phyloP scores from a whole-genome alignment of 2,888 invertebrate species.

The Lamellibrachia satsuma region DNA sequence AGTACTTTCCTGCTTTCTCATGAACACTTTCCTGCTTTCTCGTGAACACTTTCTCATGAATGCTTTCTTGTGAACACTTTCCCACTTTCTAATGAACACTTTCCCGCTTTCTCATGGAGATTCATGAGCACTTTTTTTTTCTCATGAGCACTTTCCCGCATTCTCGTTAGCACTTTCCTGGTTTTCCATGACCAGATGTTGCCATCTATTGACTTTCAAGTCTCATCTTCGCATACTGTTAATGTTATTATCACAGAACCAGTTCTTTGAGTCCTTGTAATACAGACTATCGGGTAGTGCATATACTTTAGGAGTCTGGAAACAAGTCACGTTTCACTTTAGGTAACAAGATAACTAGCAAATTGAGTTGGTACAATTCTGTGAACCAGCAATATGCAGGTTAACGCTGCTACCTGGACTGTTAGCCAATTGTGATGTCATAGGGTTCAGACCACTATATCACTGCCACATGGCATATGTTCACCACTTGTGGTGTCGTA shows the following conservation, averaged over 20 bases:
- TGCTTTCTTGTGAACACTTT: too few relatives aligned
- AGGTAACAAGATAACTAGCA: background rate
- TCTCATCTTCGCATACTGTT: background rate
- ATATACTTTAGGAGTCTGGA: background rate
- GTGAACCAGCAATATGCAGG: background rate
- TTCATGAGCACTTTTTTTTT: too few relatives aligned
- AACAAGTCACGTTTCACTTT: background rate
- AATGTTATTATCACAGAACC: background rate
- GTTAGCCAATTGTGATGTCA: constrained; percentile 6
- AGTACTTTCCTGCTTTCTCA: too few relatives aligned
- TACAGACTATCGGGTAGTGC: background rate
- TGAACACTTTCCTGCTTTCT: too few relatives aligned
- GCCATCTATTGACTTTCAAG: too few relatives aligned
- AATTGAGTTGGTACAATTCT: background rate
- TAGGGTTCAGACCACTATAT: background rate
- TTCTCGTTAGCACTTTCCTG: too few relatives aligned
- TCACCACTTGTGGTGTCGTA: background rate
- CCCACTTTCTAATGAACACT: too few relatives aligned
- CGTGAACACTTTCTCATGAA: too few relatives aligned
- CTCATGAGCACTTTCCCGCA: too few relatives aligned
- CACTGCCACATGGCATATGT: background rate
- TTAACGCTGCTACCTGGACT: background rate
- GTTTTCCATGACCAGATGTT: too few relatives aligned
- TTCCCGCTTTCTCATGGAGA: too few relatives aligned
- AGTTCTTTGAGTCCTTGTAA: background rate